A percentile compares a stretch with the other conserved stretches of the same genome.
Conservation (phyloP, 2,113 vertebrate species). For the Cololabis saira region DNA sequence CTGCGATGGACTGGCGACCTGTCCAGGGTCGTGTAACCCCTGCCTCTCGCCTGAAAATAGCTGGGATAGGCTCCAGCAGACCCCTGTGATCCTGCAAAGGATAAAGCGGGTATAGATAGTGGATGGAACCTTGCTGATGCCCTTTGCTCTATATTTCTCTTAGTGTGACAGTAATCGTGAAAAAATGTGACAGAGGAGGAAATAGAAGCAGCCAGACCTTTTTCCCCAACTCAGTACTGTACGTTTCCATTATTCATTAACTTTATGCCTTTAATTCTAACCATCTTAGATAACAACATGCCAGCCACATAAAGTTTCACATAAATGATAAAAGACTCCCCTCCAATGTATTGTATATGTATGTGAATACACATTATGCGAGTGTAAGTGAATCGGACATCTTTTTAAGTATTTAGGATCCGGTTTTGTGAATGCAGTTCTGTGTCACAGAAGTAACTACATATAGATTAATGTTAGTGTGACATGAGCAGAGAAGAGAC, state of each 20-base stretch:
- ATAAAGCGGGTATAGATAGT: no score
- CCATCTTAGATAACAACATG: background rate
- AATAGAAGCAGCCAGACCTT: constrained; percentile 8
- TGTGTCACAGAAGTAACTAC: background rate
- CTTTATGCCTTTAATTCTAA: background rate
- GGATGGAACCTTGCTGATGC: background rate
- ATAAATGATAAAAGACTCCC: background rate
- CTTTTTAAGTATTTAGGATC: no score
- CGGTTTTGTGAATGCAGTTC: background rate
- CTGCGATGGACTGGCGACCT: no score
- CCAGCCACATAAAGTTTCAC: background rate
- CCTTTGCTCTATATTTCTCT: constrained; percentile 25
- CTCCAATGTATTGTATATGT: no score
- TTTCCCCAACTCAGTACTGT: constrained; percentile 6
- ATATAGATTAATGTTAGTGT: background rate
- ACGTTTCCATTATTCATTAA: background rate
- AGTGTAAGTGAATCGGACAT: no score
- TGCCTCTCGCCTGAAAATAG: no score
- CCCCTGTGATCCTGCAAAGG: no score
- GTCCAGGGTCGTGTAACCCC: no score
- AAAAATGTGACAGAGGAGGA: constrained; percentile 42
- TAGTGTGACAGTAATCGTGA: constrained; percentile 1
- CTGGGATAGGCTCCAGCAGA: no score
- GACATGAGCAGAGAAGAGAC: no score
- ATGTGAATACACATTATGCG: no score